Evolutionary conservation across 2,113 vertebrate species (phyloP).

Genomic region (Physeter macrocephalus): DNA sequence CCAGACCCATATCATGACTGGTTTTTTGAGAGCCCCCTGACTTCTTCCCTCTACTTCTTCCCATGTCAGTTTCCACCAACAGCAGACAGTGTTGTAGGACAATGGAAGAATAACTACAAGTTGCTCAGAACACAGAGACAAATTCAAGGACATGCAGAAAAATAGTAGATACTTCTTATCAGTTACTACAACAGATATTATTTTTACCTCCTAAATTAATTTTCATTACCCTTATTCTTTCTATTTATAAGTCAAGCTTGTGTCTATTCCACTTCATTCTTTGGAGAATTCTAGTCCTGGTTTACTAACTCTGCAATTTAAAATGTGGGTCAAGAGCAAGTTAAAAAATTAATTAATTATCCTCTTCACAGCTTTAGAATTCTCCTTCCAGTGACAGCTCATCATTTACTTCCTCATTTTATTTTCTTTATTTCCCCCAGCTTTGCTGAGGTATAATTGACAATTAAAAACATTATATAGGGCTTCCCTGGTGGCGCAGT

Average conservation of each 20-base stretch:
- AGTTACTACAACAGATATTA: constrained; percentile 31
- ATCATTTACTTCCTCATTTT: not conserved
- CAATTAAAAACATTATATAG: not conserved
- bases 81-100: not conserved
- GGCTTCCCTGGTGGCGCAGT: too few relatives aligned
- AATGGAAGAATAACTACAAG: constrained; percentile 13
- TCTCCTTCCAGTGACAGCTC: not conserved
- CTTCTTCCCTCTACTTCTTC: not conserved
- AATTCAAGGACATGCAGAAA: constrained; percentile 33
- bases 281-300: not conserved
- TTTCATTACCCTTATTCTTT: constrained; percentile 62
- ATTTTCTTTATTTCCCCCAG: not conserved
- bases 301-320: constrained; percentile 41
- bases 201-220: constrained; percentile 54
- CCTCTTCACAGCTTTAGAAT: constrained; percentile 1
- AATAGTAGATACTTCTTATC: constrained; percentile 38
- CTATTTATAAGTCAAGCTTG: constrained; percentile 45
- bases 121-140: constrained; percentile 9
- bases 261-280: constrained; percentile 47
- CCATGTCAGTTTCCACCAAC: not conserved
- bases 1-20: not conserved
- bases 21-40: not conserved
- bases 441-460: not conserved
- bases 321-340: constrained; percentile 38
- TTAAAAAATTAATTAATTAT: constrained; percentile 56